These are phyloP conservation scores for Hermaeophaga mercurialis DNA, from an alignment of 2,888 invertebrate species.

Conservation along the genomic window DNA sequence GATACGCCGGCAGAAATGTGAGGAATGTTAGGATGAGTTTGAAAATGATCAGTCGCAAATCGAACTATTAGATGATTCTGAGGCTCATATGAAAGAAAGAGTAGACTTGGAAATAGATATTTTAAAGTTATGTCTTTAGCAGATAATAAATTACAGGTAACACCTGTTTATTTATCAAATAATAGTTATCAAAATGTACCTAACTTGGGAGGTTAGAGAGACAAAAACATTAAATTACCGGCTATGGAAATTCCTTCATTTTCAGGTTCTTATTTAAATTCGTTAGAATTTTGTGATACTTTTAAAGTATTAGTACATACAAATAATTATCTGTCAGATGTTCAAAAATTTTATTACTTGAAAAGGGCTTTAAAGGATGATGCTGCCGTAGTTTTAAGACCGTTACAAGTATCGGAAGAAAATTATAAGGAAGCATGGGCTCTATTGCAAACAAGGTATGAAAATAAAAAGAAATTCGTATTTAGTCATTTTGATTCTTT, in stretches of 20 bases:
- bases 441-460: neutral
- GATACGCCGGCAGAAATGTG: slow-evolving; percentile 2
- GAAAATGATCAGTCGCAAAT: neutral
- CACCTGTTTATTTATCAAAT: neutral
- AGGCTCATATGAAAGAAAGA: neutral
- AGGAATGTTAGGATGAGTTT: slow-evolving; percentile 11
- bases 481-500: neutral
- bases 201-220: neutral
- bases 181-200: neutral
- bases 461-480: neutral
- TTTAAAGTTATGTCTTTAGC: slow-evolving; percentile 8
- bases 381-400: slow-evolving; percentile 7
- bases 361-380: slow-evolving; percentile 16
- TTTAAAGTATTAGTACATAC: slow-evolving; percentile 12
- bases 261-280: slow-evolving; percentile 14
- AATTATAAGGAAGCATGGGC: slow-evolving; percentile 2
- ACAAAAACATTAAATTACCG: slow-evolving; percentile 18
- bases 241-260: slow-evolving; percentile 19
- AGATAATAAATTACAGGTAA: neutral
- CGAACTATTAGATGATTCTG: slow-evolving; percentile 2
- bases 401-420: slow-evolving; percentile 1
- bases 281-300: slow-evolving; percentile 12
- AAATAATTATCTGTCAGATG: slow-evolving; percentile 1
- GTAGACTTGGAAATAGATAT: slow-evolving; percentile 9
- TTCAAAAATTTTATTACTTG: slow-evolving; percentile 18